Percentiles rank a stretch among this genome's conserved stretches.
phyloP scores from a whole-genome alignment of 2,113 vertebrate genomes.

The Aphyosemion australe region DNA sequence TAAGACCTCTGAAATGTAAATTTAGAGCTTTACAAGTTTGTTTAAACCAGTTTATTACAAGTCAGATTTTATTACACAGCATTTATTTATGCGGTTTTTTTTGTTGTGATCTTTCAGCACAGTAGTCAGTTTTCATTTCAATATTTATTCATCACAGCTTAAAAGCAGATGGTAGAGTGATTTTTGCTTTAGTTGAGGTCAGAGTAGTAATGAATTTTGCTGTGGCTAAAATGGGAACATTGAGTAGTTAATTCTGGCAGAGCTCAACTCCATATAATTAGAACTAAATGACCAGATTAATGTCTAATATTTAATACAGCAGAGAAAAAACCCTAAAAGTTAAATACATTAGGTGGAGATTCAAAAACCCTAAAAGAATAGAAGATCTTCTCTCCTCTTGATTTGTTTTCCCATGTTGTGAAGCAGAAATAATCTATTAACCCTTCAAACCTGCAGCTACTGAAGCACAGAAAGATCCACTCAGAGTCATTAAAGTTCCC shows the following conservation, averaged over 20 bases:
- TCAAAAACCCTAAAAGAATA: neutral
- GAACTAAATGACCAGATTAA: slow-evolving; percentile 19
- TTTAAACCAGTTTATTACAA: neutral
- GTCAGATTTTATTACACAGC: neutral
- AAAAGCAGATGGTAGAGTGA: slow-evolving; percentile 1
- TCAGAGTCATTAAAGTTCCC: slow-evolving; percentile 17
- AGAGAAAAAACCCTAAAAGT: neutral
- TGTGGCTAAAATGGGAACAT: slow-evolving; percentile 15
- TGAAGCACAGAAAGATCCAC: slow-evolving; percentile 21
- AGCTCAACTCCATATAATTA: neutral
- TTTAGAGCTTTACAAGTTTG: neutral
- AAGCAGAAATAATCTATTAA: slow-evolving; percentile 44
- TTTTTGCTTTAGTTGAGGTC: slow-evolving; percentile 1
- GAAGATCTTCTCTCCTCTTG: neutral
- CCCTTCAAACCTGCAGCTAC: slow-evolving; percentile 37
- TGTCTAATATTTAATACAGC: neutral
- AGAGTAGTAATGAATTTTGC: slow-evolving; percentile 21
- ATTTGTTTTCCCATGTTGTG: slow-evolving; percentile 18
- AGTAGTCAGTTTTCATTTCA: slow-evolving; percentile 13
- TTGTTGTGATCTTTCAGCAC: slow-evolving; percentile 9
- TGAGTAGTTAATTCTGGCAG: slow-evolving; percentile 19
- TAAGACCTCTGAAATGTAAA: neutral
- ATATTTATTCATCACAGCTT: slow-evolving; percentile 9
- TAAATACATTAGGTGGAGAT: neutral
- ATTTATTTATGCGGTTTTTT: neutral